Evolutionary conservation across 2,888 invertebrate genomes (phyloP).

Genomic region (Chelonus formosanus): DNA sequence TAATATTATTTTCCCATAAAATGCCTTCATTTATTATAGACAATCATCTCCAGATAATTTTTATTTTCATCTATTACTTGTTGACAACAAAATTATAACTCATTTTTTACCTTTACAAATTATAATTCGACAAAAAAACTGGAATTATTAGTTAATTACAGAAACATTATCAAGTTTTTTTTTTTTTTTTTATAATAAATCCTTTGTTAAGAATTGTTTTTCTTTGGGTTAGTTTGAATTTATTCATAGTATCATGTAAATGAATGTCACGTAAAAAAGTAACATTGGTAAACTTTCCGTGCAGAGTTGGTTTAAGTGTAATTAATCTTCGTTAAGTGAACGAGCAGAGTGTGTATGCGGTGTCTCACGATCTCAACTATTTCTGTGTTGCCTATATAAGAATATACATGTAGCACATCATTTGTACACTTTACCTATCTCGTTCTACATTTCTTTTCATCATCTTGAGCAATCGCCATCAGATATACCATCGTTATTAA

Average conservation of each 20-base stretch:
- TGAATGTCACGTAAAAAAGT: conserved; percentile 54
- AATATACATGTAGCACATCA: background rate
- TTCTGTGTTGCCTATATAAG: conserved; percentile 2
- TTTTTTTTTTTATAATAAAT: too few relatives aligned
- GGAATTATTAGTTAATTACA: too few relatives aligned
- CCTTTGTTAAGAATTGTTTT: background rate
- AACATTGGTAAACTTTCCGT: conserved; percentile 40
- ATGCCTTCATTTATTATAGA: too few relatives aligned
- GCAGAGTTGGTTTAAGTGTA: conserved; percentile 61
- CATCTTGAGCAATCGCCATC: background rate
- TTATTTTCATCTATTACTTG: too few relatives aligned
- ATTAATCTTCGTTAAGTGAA: conserved; percentile 64
- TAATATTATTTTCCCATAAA: too few relatives aligned
- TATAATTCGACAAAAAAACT: too few relatives aligned
- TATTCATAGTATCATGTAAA: conserved; percentile 19
- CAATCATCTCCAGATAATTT: too few relatives aligned
- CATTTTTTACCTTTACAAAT: too few relatives aligned
- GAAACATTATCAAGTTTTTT: too few relatives aligned
- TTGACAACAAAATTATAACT: too few relatives aligned
- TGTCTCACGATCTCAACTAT: conserved; percentile 32
- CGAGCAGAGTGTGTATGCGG: conserved; percentile 47
- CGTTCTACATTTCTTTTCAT: conserved; percentile 10
- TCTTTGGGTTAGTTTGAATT: conserved; percentile 1
- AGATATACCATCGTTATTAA: background rate
- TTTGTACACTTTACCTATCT: background rate